A percentile compares a stretch with the other conserved stretches of the same genome.
These are phyloP conservation scores for Nautilus pompilius DNA, from an alignment of 1,140 invertebrate genomes.

Conservation along the genomic window DNA sequence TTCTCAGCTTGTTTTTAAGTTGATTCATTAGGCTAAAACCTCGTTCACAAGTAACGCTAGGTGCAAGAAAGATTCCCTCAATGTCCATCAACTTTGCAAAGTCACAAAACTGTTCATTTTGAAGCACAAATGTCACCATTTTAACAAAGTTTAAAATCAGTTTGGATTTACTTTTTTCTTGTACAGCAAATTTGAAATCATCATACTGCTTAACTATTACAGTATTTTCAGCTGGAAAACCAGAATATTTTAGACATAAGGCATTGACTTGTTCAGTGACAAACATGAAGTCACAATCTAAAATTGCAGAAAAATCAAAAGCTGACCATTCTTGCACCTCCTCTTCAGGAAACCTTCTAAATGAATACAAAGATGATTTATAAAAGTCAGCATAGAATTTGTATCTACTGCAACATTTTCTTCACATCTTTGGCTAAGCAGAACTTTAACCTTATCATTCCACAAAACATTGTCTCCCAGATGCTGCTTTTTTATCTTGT, in stretches of 20 bases:
- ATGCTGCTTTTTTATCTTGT: not conserved
- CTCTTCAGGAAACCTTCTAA: not conserved
- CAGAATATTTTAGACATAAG: not conserved
- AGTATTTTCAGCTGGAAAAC: not conserved
- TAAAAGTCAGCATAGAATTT: not conserved
- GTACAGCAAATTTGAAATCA: too few relatives aligned
- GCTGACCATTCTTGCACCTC: not conserved
- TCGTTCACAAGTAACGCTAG: too few relatives aligned
- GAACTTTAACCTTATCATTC: not conserved
- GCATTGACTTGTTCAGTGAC: not conserved
- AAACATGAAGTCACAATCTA: not conserved
- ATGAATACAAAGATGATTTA: not conserved
- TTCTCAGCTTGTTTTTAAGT: too few relatives aligned
- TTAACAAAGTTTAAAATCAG: too few relatives aligned
- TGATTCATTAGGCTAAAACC: too few relatives aligned
- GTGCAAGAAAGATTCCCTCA: too few relatives aligned
- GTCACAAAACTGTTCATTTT: too few relatives aligned
- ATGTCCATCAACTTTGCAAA: too few relatives aligned
- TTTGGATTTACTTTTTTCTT: too few relatives aligned
- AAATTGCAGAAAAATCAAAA: not conserved
- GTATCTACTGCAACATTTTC: not conserved
- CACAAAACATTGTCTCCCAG: not conserved
- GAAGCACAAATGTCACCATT: too few relatives aligned
- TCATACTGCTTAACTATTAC: too few relatives aligned
- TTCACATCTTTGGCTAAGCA: not conserved